Evolutionary conservation across 1,140 invertebrate species (phyloP), one percentile per base, ranked within the genome.

Genomic region (Coboldia fuscipes): DNA sequence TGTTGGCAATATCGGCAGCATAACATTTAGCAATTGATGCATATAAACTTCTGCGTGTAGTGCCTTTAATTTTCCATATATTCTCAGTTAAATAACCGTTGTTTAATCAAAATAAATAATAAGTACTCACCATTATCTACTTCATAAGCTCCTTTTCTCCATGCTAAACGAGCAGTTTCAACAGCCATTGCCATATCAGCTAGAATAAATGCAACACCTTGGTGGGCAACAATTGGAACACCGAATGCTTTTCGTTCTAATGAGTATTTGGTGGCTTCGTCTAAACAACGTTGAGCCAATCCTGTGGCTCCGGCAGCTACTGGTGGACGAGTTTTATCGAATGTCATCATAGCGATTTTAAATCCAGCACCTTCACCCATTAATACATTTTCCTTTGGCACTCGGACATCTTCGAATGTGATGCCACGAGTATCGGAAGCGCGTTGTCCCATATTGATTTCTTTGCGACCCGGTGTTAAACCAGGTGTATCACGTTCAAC

Each of bases 371-470:
- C 70, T 54, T 58, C 52, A 26, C 41, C 44, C 13, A 54, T 51
- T 3, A 74, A 45, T 15, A 75, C 58, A 58, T 75, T 75, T 50
- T 68, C 65, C 41, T 61, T 59, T 14, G 72, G 72, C 3, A 76
- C 67, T n/a, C 61, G 45, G 3, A 77, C 72, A 54, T 77, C 70
- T 49, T 77, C 73, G 54, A 76, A 75, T 9, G 75, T 85, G 29
- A 90, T 70, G 39, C 75, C 83, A 42, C 79, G 59, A 0, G 84
- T 90, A 45, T 86, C 80, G 2, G 81, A 85, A 35, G 76, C 75
- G 45, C 77, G 61, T 57, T 89, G 84, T 17, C 84, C 82, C 82
- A 88, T 84, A 48, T 85, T 89, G 34, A 67, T 60, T 62, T 84
- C 82, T 63, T 94, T 94, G 47, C 83, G 68, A 6, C 88, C 90